Base-by-base conservation (phyloP, 2,888 invertebrate genomes). In the Corbicula japonica region DNA sequence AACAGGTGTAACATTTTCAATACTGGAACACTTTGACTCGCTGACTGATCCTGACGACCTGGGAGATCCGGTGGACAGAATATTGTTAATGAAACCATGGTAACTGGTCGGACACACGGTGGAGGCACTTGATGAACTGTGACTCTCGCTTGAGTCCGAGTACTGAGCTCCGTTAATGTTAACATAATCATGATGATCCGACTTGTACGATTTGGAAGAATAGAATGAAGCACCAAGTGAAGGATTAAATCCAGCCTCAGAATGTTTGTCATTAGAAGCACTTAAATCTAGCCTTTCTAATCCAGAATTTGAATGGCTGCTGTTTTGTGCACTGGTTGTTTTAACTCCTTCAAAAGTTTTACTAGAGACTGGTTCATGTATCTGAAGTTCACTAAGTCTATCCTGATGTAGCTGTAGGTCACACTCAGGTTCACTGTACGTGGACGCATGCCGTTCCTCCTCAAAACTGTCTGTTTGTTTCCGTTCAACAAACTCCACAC, bases 1-100 rank as follows among this genome's bases (percentile, higher is more conserved):
- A n/a, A 89, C 86, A 26, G 89, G 89, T 3, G 89, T 89, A 6
- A 86, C 83, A 54, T 87, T 88, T 56, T 87, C 90, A 52, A 88
- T 86, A 62, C 87, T 88, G 30, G 86, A 84, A 6, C 85, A 87
- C 66, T 82, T 80, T 18, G 80, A 79, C 34, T 85, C 86, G 34
- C 82, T 72, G 8, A 73, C 68, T 3, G 85, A 86, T 10, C 71
- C 82, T 4, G 80, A 82, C 10, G 83, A 79, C 23, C 80, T 56
- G 6, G 80, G 85, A 10, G 80, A 83, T 26, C 70, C 69, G n/a
- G 63, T 65, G 0, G 70, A 70, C 41, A 76, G 58, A 58, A 70
- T 66, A 32, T 71, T 72, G 30, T 70, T 73, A 4, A 69, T 58
- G 56, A 76, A 61, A 70, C 76, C 83, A 54, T 76, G 54, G 35